Base-by-base conservation (phyloP, 2,888 invertebrate genomes). In the Melieria picta region DNA sequence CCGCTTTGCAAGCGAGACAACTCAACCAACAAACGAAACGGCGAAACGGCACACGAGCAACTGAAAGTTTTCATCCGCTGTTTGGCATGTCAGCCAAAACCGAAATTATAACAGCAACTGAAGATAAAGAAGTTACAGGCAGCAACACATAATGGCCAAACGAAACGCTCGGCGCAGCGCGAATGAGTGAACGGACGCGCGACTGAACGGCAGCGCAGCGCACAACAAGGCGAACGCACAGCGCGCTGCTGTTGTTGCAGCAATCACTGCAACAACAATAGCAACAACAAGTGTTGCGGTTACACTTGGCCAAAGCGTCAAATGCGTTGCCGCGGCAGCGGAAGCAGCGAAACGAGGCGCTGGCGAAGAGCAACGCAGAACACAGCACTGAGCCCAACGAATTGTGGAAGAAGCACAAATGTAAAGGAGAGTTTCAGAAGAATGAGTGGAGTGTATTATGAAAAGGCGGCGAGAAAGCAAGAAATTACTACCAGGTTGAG, bases 91-190 rank as follows among this genome's bases (percentile, higher is more conserved):
- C 77, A 77, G 77, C 74, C 75, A 74, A 76, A 77, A 75, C 71
- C 77, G 75, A 78, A 77, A 74, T 76, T 77, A 75, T 76, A 78
- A 78, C 75, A 77, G 76, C 78, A 76, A 78, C 78, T 79, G 75
- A 78, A 76, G 76, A 76, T 76, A 72, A 72, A 74, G 75, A 72
- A 76, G 68, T 69, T 72, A 76, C 73, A 70, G 76, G 63, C 78
- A 71, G 74, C 69, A 69, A 69, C 72, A 76, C 74, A 69, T 75
- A 75, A 75, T 72, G 72, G 66, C 65, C 73, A 71, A 75, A 71
- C 57, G 30, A 13, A 47, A 42, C 55, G 63, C 55, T 46, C 16
- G 55, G 47, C 9, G 10, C 43, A 7, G 16, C 30, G 5, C 45
- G 57, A 61, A 56, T 65, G 50, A 61, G 55, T 13, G 47, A 10